Base-by-base conservation (phyloP, 2,888 invertebrate species). In the Drosophila mayaguana region DNA sequence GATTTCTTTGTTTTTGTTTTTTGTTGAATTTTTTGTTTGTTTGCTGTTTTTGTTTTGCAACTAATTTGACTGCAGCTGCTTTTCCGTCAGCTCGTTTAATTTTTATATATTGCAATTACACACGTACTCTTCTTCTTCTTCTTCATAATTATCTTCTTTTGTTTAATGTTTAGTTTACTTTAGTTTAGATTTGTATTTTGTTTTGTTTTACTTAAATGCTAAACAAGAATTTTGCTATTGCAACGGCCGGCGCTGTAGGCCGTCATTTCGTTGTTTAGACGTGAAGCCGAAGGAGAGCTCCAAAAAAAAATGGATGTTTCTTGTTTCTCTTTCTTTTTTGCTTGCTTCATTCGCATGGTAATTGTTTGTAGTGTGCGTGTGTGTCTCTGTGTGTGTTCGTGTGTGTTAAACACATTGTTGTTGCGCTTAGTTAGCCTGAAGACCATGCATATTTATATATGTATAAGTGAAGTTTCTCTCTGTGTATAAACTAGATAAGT, bases 151-250 rank as follows among this genome's bases (percentile, higher is more conserved):
- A 12, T 45, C 6, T n/a, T 28, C 28, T 48, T 63, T 53, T 45
- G 45, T 56, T 55, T 25, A 45, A 45, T 40, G 20, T 77, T 78
- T 62, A 63, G 54, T 62, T 69, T 59, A 42, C 20, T 43, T 43
- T 43, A 43, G 48, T 61, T 65, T 36, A 36, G 46, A 63, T 42
- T 63, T 28, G 51, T 34, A 28, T 43, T 60, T 48, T 32, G n/a
- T 8, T 32, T 46, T 25, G n/a, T 12, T 56, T 78, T 84, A 85
- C 88, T 84, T 84, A 84, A 78, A 83, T 75, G 81, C 84, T 84
- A 84, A 86, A 85, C 78, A 88, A 83, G 83, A 84, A 85, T 88
- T 88, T 88, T 69, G 65, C 84, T 84, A 87, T 84, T 87, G 84
- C 87, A 83, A 81, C 86, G 78, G 63, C 65, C 61, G 59, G 16